These are phyloP conservation scores for Hemiprocne comata DNA, from an alignment of 2,113 vertebrate genomes.

Conservation along the genomic window DNA sequence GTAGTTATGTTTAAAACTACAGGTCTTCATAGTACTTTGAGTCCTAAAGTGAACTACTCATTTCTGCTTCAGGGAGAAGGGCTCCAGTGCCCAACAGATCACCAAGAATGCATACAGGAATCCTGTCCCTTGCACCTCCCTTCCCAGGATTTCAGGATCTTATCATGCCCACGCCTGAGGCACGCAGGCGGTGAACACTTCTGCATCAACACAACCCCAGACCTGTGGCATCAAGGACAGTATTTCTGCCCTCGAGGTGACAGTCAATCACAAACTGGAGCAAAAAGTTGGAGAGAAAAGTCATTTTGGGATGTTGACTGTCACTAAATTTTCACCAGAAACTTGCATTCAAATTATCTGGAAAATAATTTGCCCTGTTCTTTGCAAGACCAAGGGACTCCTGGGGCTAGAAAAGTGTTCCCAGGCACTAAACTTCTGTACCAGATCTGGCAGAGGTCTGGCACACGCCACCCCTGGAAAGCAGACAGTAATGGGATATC, in stretches of 20 bases:
- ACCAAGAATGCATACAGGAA: neutral
- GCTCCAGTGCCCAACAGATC: neutral
- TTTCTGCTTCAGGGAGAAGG: neutral
- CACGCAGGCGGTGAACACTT: rapidly evolving
- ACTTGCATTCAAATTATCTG: neutral
- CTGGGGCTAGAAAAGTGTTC: neutral
- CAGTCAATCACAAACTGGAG: neutral
- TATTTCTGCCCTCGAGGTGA: neutral
- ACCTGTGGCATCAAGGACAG: neutral
- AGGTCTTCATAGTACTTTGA: neutral
- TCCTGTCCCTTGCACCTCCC: neutral
- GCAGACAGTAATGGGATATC: neutral
- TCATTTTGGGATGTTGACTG: neutral
- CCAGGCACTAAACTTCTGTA: neutral
- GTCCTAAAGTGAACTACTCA: neutral
- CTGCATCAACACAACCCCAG: neutral
- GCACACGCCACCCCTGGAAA: neutral
- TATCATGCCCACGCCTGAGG: rapidly evolving
- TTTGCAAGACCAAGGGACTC: neutral
- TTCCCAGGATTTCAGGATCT: neutral
- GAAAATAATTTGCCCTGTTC: neutral
- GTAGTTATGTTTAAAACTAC: neutral
- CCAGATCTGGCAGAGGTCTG: neutral
- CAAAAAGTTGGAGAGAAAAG: neutral
- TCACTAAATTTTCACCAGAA: neutral